Base-by-base conservation (phyloP, 2,797 vertebrate species). In the Otolemur crassicaudatus region DNA sequence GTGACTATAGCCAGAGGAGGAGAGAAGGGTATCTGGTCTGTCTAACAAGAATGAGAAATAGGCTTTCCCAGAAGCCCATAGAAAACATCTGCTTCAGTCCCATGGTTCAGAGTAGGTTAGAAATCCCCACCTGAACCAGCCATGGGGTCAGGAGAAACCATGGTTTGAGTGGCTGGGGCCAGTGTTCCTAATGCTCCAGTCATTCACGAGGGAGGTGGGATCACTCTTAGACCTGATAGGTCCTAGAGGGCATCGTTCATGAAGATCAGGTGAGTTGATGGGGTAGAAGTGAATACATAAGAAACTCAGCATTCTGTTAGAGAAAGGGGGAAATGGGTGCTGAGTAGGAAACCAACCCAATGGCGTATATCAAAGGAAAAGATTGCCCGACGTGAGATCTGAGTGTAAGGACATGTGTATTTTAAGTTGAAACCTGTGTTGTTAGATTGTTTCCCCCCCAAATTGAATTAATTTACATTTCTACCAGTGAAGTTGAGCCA, bases 391-490 rank as follows among this genome's bases (percentile, higher is more conserved):
- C 43, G 37, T 13, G 69, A 88, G 73, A 53, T 29, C 34, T 7
- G 43, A 49, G 29, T 92, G 5, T 31, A 37, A 87, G 70, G 61
- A 12, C 46, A 17, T 9, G 19, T 31, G 40, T 67, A 37, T 34
- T 90, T 56, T 49, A 76, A 81, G 67, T 34, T 83, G 84, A 80
- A 94, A 79, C 86, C 69, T 72, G 0, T 46, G 37, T 89, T 67
- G 70, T 96, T 84, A 65, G 40, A 83, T 89, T 86, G 34, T 91
- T 87, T 90, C 58, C 27, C 49, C 20, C 63, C 76, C 67, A 43
- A 40, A 56, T 23, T 19, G 87, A 82, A 56, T 86, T 43, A 65
- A 70, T 91, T 94, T 77, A 29, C 60, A 53, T 85, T 91, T 88
- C 31, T 19, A 46, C 46, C 27, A 20, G 29, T 63, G 70, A 31